phyloP scores from a whole-genome alignment of 2,113 vertebrate species.

The Bubo scandiacus region DNA sequence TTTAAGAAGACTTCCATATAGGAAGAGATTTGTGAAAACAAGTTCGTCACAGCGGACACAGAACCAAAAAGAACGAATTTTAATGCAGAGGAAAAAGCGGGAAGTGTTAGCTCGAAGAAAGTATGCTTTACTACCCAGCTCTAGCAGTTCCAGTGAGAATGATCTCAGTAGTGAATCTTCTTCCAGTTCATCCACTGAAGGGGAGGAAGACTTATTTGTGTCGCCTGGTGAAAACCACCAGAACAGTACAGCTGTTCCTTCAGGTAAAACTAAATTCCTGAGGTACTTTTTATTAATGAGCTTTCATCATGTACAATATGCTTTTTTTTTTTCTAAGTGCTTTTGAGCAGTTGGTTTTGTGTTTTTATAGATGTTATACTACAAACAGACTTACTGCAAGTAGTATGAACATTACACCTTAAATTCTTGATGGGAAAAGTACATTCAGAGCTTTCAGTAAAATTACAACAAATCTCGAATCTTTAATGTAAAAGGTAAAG shows the following conservation, averaged over 20 bases:
- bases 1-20: conserved; percentile 81
- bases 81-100: conserved; percentile 93
- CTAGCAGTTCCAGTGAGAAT: conserved; percentile 94
- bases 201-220: conserved; percentile 92
- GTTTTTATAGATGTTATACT: neutral
- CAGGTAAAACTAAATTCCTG: conserved; percentile 79
- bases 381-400: neutral
- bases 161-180: conserved; percentile 91
- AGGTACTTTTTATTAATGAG: neutral
- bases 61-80: conserved; percentile 93
- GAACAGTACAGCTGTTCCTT: conserved; percentile 83
- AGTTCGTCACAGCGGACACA: conserved; percentile 88
- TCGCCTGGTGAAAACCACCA: conserved; percentile 88
- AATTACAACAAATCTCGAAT: neutral
- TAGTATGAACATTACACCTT: neutral
- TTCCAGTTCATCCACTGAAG: conserved; percentile 91
- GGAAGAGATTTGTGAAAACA: conserved; percentile 92
- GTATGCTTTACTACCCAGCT: conserved; percentile 91
- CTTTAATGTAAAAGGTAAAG: neutral
- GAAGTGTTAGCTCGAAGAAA: conserved; percentile 92
- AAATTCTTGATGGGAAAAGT: neutral
- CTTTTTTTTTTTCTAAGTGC: neutral
- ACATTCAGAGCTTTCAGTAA: neutral
- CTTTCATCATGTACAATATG: neutral
- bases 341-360: neutral